These are phyloP conservation scores for Drosophila falleni DNA, from an alignment of 2,888 invertebrate species.

Conservation along the genomic window DNA sequence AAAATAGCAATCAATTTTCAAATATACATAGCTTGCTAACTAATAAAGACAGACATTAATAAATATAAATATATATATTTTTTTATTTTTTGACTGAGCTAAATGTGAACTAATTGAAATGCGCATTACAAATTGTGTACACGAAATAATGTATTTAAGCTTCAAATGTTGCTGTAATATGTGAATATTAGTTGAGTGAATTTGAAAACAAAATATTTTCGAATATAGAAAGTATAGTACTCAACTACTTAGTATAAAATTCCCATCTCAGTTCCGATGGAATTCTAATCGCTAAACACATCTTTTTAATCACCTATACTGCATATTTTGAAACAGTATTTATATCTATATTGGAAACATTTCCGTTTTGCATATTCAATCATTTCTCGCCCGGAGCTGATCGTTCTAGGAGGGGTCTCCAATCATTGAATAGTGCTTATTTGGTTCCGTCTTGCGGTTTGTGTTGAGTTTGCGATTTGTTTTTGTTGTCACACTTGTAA, in stretches of 20 bases:
- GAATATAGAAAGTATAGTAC: not conserved
- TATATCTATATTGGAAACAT: conserved; percentile 34
- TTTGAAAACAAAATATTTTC: conserved; percentile 7
- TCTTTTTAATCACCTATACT: not conserved
- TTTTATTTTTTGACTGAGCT: conserved; percentile 20
- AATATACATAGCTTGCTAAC: not conserved
- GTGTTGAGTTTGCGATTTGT: conserved; percentile 15
- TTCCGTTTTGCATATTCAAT: conserved; percentile 70
- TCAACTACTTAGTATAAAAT: not conserved
- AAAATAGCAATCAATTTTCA: not conserved
- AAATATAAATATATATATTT: conserved; percentile 5
- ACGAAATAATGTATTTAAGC: conserved; percentile 1
- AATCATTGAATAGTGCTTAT: conserved; percentile 24
- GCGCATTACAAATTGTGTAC: conserved; percentile 50
- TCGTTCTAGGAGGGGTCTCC: conserved; percentile 43
- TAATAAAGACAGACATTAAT: not conserved
- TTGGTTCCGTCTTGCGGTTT: conserved; percentile 65
- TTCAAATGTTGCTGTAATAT: not conserved
- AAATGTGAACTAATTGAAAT: conserved; percentile 44
- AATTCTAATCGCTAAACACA: not conserved
- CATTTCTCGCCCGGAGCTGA: conserved; percentile 25
- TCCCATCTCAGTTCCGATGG: not conserved
- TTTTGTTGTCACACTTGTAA: conserved; percentile 68
- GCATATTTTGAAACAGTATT: conserved; percentile 2
- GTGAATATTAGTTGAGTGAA: not conserved